Conservation (phyloP, 2,888 invertebrate species). For the Sialis lutaria region DNA sequence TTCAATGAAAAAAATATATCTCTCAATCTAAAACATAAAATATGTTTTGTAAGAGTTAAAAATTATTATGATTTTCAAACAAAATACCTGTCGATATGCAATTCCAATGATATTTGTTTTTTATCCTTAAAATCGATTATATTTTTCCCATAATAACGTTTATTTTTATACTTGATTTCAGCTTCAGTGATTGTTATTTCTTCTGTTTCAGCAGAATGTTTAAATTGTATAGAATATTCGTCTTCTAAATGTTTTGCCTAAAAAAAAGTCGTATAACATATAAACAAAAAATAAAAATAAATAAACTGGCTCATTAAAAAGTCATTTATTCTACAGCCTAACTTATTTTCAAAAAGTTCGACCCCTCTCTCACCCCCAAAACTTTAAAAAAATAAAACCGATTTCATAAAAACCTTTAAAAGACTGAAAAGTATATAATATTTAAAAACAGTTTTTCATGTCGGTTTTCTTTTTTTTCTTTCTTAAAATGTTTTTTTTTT, state of each 20-base stretch:
- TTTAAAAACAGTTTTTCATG: too few relatives aligned
- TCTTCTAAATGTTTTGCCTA: constrained; percentile 45
- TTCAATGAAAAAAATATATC: constrained; percentile 55
- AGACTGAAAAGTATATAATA: too few relatives aligned
- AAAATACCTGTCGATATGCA: constrained; percentile 57
- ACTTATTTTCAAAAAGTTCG: too few relatives aligned
- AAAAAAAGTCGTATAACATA: constrained; percentile 10
- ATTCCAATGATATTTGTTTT: constrained; percentile 45
- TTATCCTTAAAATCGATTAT: constrained; percentile 46
- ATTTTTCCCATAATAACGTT: constrained; percentile 47
- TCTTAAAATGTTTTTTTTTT: too few relatives aligned
- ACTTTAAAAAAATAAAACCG: too few relatives aligned
- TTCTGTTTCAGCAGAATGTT: constrained; percentile 39
- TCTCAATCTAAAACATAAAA: constrained; percentile 33
- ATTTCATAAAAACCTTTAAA: too few relatives aligned
- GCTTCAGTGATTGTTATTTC: constrained; percentile 44
- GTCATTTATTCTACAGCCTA: too few relatives aligned
- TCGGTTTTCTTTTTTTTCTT: too few relatives aligned
- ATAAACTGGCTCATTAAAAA: constrained; percentile 8
- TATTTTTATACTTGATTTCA: constrained; percentile 46
- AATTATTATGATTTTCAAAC: too few relatives aligned
- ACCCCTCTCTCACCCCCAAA: too few relatives aligned
- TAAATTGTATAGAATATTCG: constrained; percentile 46
- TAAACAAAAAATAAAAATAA: not conserved
- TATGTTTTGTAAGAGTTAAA: not conserved